Percentiles rank a stretch among this genome's conserved stretches.
Evolutionary conservation across 2,113 vertebrate genomes (phyloP).

Genomic region (Corydoras maculifer): DNA sequence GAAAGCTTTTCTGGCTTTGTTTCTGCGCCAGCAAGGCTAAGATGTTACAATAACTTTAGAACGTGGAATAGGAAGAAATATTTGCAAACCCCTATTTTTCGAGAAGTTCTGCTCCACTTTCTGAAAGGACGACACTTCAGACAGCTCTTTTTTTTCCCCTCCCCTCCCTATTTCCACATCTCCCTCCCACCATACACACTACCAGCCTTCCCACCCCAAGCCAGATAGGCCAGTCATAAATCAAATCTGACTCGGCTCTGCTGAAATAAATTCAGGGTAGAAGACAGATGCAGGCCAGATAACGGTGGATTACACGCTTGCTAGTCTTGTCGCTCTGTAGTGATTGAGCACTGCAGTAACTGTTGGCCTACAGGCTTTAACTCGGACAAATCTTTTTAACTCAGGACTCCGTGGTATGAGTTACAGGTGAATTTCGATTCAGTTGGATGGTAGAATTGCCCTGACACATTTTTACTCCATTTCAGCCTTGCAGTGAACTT

Average conservation of each 20-base stretch:
- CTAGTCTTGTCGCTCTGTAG: conserved; percentile 14
- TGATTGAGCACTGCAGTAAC: conserved; percentile 20
- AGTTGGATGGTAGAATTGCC: neutral
- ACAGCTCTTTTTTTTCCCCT: conserved; percentile 11
- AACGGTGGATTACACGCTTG: conserved; percentile 30
- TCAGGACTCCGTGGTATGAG: conserved; percentile 9
- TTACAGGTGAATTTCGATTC: conserved; percentile 22
- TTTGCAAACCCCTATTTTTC: conserved; percentile 38
- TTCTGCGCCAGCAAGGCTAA: conserved; percentile 14
- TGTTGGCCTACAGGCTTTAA: conserved; percentile 29
- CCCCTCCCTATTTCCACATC: neutral
- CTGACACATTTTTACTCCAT: neutral
- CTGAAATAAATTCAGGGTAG: conserved; percentile 30
- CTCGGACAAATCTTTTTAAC: conserved; percentile 32
- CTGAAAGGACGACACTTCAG: conserved; percentile 33
- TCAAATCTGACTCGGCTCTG: conserved; percentile 36
- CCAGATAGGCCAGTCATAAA: conserved; percentile 45
- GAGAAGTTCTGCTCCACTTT: conserved; percentile 47
- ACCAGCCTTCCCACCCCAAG: neutral
- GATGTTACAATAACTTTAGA: conserved; percentile 31
- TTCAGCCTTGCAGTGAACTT: conserved; percentile 1
- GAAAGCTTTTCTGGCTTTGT: conserved; percentile 16
- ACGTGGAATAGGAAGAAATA: conserved; percentile 17
- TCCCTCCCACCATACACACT: neutral
- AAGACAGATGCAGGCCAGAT: conserved; percentile 36